Conservation (phyloP, 2,797 vertebrate species). For the Ptychadena robeensis region DNA sequence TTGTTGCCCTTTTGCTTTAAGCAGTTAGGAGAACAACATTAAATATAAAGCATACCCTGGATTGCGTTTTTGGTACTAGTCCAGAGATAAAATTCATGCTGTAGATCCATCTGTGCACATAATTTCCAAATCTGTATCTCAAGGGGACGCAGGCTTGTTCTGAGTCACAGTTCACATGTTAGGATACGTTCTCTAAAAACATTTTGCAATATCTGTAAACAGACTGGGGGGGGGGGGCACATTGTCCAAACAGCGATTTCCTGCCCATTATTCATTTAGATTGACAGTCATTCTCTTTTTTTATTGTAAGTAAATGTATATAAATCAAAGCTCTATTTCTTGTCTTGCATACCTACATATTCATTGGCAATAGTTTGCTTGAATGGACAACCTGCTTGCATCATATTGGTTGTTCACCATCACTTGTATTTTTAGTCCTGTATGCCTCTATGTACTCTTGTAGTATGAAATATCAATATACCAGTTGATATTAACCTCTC, state of each 20-base stretch:
- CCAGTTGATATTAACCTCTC: too few relatives aligned
- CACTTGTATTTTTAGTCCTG: too few relatives aligned
- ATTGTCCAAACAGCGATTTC: not conserved
- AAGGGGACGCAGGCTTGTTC: conserved; percentile 2
- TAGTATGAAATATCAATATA: too few relatives aligned
- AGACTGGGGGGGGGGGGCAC: not conserved
- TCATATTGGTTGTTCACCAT: not conserved
- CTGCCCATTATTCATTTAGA: not conserved
- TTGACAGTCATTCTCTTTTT: not conserved
- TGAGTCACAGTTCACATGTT: conserved; percentile 28
- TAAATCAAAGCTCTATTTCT: not conserved
- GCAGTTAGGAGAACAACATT: conserved; percentile 13
- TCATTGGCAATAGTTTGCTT: not conserved
- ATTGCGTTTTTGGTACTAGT: conserved; percentile 20
- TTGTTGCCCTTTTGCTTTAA: not conserved
- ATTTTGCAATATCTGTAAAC: not conserved
- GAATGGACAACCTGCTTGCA: not conserved
- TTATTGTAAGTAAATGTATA: not conserved
- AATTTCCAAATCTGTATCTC: conserved; percentile 22
- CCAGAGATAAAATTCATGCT: conserved; percentile 37
- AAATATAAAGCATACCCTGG: conserved; percentile 25
- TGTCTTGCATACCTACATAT: not conserved
- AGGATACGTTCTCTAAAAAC: not conserved
- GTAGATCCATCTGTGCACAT: conserved; percentile 39
- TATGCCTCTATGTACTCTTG: too few relatives aligned